A percentile compares a stretch with the other conserved stretches of the same genome.
Conservation (phyloP, 1,140 invertebrate genomes). For the Zaprionus taronus region DNA sequence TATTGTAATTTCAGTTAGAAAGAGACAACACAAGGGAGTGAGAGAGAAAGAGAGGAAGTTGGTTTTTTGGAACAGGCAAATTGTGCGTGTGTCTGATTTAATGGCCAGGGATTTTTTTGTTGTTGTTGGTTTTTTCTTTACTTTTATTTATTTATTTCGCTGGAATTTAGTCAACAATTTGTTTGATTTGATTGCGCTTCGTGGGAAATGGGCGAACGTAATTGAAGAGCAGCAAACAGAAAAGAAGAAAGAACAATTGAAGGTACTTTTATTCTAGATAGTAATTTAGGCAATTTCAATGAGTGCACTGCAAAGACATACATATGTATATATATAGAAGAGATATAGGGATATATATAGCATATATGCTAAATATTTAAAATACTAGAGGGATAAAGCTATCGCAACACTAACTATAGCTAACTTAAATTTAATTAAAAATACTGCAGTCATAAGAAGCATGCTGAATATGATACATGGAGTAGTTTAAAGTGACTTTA, state of each 20-base stretch:
- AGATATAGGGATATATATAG: too few species aligned
- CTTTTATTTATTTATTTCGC: conserved; percentile 58
- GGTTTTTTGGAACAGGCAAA: conserved; percentile 27
- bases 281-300: neutral
- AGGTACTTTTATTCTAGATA: neutral
- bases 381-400: too few species aligned
- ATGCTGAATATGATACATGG: too few species aligned
- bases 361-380: too few species aligned
- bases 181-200: conserved; percentile 70
- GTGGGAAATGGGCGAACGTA: conserved; percentile 17
- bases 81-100: conserved; percentile 73
- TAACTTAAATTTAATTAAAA: too few species aligned
- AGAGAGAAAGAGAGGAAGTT: neutral
- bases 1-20: conserved; percentile 63
- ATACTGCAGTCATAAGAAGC: too few species aligned
- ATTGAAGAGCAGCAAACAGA: conserved; percentile 33
- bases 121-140: neutral
- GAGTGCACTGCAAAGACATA: neutral
- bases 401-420: too few species aligned
- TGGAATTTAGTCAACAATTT: conserved; percentile 80
- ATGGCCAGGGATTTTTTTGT: conserved; percentile 48
- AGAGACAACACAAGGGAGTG: neutral
- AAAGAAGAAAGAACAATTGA: conserved; percentile 6
- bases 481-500: too few species aligned
- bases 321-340: too few species aligned